phyloP scores from a whole-genome alignment of 2,113 vertebrate species.

The Pholis gunnellus region DNA sequence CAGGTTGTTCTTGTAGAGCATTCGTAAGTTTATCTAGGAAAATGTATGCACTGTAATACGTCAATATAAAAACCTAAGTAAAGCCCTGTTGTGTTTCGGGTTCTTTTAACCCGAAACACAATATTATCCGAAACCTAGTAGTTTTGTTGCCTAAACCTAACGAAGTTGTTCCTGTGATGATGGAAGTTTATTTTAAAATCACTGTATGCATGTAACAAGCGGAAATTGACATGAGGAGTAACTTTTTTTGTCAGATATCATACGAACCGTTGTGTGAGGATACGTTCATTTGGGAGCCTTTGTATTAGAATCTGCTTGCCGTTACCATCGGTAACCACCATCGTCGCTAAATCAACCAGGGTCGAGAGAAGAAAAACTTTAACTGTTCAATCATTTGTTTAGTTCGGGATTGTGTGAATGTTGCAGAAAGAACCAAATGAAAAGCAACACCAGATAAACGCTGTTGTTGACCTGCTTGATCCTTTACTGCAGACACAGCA shows the following conservation, averaged over 20 bases:
- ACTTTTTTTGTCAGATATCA: not conserved
- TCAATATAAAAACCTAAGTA: no score
- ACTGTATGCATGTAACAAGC: no score
- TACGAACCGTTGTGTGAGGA: not conserved
- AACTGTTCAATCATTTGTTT: not conserved
- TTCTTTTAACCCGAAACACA: no score
- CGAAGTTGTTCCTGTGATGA: no score
- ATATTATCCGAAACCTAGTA: no score
- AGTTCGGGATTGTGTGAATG: not conserved
- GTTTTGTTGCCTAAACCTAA: no score
- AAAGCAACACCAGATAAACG: not conserved
- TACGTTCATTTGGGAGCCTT: not conserved
- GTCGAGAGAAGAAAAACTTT: not conserved
- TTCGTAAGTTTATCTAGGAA: no score
- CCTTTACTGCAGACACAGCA: not conserved
- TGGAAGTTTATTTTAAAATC: no score
- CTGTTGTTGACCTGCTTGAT: not conserved
- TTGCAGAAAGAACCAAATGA: not conserved
- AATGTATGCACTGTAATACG: not conserved
- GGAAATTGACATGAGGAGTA: not conserved
- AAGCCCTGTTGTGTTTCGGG: no score
- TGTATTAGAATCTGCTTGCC: not conserved
- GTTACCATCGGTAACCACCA: not conserved
- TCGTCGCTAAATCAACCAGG: not conserved
- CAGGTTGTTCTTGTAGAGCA: not conserved